Percentiles rank a stretch among this genome's conserved stretches.
Evolutionary conservation across 2,888 invertebrate species (phyloP).

Genomic region (Tupiocoris notatus): DNA sequence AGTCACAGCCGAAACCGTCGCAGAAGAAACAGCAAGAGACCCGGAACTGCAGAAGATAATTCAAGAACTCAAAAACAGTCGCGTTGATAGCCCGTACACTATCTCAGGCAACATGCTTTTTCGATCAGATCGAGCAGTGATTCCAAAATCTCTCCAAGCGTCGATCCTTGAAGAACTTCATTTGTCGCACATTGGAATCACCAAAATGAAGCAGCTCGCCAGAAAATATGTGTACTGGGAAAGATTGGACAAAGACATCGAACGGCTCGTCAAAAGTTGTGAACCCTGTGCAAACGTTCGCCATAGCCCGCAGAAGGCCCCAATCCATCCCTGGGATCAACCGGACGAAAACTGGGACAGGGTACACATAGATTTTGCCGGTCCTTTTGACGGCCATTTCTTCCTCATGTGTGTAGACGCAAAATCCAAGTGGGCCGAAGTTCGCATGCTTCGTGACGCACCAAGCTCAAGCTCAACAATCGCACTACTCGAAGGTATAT

Average conservation of each 20-base stretch:
- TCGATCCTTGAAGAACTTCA: conserved; percentile 50
- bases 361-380: conserved; percentile 27
- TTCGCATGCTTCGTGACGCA: conserved; percentile 24
- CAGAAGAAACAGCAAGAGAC: conserved; percentile 37
- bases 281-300: conserved; percentile 11
- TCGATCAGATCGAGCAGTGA: conserved; percentile 17
- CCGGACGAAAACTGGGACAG: conserved; percentile 47
- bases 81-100: conserved; percentile 13
- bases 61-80: not conserved
- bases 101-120: conserved; percentile 29
- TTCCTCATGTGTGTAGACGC: conserved; percentile 31
- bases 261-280: conserved; percentile 41
- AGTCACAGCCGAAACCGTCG: conserved; percentile 28
- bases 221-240: conserved; percentile 24
- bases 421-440: conserved; percentile 45
- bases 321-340: conserved; percentile 50
- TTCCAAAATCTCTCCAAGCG: conserved; percentile 15
- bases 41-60: conserved; percentile 13
- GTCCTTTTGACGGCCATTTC: conserved; percentile 10
- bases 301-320: conserved; percentile 45
- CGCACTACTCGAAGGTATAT: conserved; percentile 44
- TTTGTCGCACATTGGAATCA: conserved; percentile 42
- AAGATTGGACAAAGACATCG: conserved; percentile 18
- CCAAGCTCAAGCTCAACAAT: conserved; percentile 49
- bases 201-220: conserved; percentile 24